Percentiles rank a stretch among this genome's conserved stretches.
Evolutionary conservation across 2,797 vertebrate species (phyloP).

Genomic region (Muscicapa striata): DNA sequence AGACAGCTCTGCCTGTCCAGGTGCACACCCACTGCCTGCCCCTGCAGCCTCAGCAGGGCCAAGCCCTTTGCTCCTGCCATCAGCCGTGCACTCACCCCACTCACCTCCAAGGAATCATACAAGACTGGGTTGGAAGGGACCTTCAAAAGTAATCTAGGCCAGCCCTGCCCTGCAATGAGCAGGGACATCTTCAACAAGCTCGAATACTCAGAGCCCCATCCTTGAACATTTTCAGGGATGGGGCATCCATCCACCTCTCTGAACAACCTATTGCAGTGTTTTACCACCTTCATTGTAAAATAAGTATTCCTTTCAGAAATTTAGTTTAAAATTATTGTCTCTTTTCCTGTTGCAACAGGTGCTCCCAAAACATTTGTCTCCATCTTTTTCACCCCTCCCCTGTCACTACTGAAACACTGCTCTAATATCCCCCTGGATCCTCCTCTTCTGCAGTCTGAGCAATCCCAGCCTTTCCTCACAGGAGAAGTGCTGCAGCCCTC

Average conservation of each 20-base stretch:
- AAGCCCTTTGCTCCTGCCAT: neutral
- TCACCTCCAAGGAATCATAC: neutral
- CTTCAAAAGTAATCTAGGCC: neutral
- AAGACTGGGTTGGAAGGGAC: neutral
- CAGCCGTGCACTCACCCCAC: neutral
- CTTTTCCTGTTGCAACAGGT: neutral
- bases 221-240: neutral
- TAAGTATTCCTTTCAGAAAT: neutral
- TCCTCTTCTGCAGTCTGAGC: neutral
- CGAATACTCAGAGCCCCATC: neutral
- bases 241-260: neutral
- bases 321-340: neutral
- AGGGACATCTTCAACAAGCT: neutral
- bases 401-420: neutral
- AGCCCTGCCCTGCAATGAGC: neutral
- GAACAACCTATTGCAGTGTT: neutral
- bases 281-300: neutral
- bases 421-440: accelerated
- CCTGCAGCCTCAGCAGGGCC: neutral
- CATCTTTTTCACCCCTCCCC: neutral
- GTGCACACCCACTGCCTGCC: neutral
- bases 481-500: neutral
- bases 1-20: neutral
- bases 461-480: neutral
- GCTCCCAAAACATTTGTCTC: neutral